These are phyloP conservation scores for Eulemur albifrons DNA, from an alignment of 2,797 vertebrate genomes.

Conservation along the genomic window DNA sequence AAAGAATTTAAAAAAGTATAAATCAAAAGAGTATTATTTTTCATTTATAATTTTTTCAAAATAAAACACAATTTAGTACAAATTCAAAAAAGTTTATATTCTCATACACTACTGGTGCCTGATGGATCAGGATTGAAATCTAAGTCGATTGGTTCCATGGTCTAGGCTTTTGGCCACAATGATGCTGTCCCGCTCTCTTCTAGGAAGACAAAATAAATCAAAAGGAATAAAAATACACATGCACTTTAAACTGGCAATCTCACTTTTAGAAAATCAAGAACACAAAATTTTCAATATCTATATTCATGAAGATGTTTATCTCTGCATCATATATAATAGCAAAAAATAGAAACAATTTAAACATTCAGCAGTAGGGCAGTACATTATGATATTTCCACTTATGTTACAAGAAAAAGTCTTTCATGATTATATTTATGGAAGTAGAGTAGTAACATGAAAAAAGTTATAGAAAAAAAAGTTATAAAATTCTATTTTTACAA, in stretches of 20 bases:
- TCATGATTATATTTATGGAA: constrained; percentile 1
- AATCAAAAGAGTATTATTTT: neutral
- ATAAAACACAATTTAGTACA: neutral
- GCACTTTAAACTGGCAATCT: neutral
- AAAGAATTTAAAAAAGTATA: neutral
- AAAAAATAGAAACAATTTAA: neutral
- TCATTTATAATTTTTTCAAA: neutral
- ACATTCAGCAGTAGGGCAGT: neutral
- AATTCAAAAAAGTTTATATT: neutral
- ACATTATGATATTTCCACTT: neutral
- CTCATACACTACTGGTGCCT: neutral
- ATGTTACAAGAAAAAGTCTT: neutral
- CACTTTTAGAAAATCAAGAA: neutral
- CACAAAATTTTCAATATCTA: neutral
- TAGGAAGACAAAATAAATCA: constrained; percentile 18
- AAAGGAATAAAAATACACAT: neutral
- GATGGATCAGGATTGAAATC: neutral
- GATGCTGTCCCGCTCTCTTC: neutral
- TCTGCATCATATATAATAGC: neutral
- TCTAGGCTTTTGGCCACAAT: neutral
- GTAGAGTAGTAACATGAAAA: neutral
- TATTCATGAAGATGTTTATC: neutral
- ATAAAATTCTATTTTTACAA: neutral
- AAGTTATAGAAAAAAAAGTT: neutral
- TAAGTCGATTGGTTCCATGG: neutral